These are phyloP conservation scores for Eurytoma adleriae DNA, from an alignment of 2,888 invertebrate species.

Conservation along the genomic window DNA sequence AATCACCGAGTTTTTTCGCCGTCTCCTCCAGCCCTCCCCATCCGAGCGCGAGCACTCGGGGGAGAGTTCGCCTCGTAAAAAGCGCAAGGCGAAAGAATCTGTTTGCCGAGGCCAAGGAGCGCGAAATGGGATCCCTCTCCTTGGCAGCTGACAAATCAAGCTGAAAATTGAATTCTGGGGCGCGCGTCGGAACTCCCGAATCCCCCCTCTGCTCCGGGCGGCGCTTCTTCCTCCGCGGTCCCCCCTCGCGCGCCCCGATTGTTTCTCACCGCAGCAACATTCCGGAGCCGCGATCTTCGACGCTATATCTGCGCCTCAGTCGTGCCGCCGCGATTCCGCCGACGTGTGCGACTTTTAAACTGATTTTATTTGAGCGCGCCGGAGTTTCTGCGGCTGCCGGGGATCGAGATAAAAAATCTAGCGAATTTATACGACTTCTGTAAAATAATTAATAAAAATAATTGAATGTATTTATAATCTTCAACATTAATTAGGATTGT, in stretches of 20 bases:
- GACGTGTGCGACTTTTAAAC: not conserved
- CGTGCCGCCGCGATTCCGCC: not conserved
- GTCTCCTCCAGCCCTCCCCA: not conserved
- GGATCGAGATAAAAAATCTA: no score
- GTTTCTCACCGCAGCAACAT: constrained; percentile 26
- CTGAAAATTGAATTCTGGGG: constrained; percentile 74
- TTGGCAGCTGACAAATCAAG: constrained; percentile 71
- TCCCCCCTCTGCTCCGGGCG: constrained; percentile 16
- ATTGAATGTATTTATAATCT: no score
- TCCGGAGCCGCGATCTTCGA: not conserved
- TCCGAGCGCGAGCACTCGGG: not conserved
- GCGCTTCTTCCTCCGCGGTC: constrained; percentile 5
- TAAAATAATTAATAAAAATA: not conserved
- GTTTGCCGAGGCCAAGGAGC: constrained; percentile 65
- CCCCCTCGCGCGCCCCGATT: constrained; percentile 40
- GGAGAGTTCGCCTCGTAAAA: constrained; percentile 61
- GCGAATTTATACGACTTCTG: not conserved
- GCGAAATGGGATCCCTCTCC: constrained; percentile 65
- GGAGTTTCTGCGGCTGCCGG: no score
- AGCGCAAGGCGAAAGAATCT: constrained; percentile 67
- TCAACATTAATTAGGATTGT: no score
- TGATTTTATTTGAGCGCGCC: no score
- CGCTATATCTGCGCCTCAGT: not conserved
- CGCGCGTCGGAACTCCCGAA: constrained; percentile 57
- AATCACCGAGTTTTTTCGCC: constrained; percentile 5